Evolutionary conservation across 2,797 vertebrate genomes (phyloP).

Genomic region (Emydoidea blandingii): DNA sequence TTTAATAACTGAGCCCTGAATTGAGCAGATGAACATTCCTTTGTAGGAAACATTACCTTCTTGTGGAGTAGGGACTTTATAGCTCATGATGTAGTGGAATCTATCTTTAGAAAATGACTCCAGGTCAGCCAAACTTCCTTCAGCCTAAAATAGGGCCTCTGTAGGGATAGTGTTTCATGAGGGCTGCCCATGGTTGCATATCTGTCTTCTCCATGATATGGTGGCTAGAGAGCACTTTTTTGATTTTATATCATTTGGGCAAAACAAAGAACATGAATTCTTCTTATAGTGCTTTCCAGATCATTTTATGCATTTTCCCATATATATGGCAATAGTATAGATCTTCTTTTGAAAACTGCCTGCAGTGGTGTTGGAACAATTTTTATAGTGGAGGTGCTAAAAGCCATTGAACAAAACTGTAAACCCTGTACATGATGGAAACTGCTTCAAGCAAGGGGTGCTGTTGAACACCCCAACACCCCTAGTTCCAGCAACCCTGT

Average conservation of each 20-base stretch:
- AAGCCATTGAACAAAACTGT: too few species aligned
- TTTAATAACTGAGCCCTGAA: neutral
- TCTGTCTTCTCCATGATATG: neutral
- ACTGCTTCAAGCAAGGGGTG: too few species aligned
- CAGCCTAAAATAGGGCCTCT: neutral
- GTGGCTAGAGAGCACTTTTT: neutral
- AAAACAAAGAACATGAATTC: accelerated
- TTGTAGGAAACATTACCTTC: neutral
- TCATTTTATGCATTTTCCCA: neutral
- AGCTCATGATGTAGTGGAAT: accelerated
- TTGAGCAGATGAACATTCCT: neutral
- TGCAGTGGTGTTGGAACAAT: too few species aligned
- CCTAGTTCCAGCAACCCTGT: too few species aligned
- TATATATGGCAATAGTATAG: neutral
- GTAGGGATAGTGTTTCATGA: neutral
- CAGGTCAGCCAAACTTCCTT: neutral
- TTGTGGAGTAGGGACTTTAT: accelerated
- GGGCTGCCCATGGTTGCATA: neutral
- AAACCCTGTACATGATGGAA: too few species aligned
- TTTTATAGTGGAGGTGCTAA: too few species aligned
- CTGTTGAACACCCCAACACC: too few species aligned
- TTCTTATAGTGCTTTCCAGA: neutral
- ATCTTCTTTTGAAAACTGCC: neutral
- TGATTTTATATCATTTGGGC: neutral
- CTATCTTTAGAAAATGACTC: neutral